phyloP scores from a whole-genome alignment of 2,888 invertebrate species.

The Prenolepis imparis region DNA sequence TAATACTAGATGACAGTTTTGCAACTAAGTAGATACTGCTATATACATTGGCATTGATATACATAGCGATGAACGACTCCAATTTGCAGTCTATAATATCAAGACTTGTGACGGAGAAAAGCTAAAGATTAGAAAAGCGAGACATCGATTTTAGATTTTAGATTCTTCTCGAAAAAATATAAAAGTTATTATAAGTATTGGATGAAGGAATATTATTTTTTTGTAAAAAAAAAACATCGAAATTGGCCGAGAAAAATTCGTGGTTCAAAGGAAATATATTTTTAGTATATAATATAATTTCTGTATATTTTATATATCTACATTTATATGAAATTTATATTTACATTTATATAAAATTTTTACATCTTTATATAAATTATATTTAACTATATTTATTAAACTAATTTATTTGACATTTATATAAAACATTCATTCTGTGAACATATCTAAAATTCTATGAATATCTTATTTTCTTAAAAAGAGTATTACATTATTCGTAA shows the following conservation, averaged over 20 bases:
- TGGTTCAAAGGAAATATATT: background rate
- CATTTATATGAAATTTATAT: too few relatives aligned
- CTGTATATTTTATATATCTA: background rate
- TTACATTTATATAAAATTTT: background rate
- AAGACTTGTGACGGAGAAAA: background rate
- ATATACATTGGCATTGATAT: background rate
- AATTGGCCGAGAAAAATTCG: background rate
- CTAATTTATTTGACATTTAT: too few relatives aligned
- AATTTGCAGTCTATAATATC: constrained; percentile 5
- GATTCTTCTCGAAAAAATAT: background rate
- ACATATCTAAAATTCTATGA: background rate
- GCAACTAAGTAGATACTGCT: background rate
- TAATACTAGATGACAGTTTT: background rate
- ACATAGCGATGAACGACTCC: background rate
- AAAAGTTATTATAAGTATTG: background rate
- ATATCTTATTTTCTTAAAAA: background rate
- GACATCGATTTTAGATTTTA: background rate
- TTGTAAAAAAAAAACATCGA: background rate
- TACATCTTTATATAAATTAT: too few relatives aligned
- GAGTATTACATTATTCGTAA: background rate
- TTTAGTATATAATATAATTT: background rate
- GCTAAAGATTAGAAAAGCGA: background rate
- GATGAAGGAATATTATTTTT: background rate
- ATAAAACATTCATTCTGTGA: too few relatives aligned
- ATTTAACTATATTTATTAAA: too few relatives aligned